Percentiles rank a stretch among this genome's conserved stretches.
These are phyloP conservation scores for Pelodytes ibericus DNA, from an alignment of 2,797 vertebrate species.

Conservation along the genomic window DNA sequence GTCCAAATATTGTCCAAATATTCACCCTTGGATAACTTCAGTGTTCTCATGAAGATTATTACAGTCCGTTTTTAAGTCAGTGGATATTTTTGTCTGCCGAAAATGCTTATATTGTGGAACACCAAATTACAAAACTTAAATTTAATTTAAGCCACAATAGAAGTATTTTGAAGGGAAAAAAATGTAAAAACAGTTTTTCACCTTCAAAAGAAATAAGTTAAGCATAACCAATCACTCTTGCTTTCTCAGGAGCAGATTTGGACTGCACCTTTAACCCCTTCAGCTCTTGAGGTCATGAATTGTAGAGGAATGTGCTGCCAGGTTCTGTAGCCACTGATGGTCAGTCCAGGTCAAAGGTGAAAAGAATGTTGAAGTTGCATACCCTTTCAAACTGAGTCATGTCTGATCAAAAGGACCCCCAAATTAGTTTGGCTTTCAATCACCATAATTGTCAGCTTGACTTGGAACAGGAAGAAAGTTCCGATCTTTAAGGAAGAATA, in stretches of 20 bases:
- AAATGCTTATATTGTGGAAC: not conserved
- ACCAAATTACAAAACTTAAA: not conserved
- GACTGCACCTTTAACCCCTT: constrained; percentile 38
- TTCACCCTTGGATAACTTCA: not conserved
- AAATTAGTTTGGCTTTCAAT: constrained; percentile 75
- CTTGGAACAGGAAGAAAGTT: constrained; percentile 67
- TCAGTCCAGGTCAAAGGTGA: constrained; percentile 50
- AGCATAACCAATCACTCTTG: not conserved
- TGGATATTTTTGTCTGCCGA: not conserved
- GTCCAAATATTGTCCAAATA: too few species aligned
- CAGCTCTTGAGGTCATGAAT: constrained; percentile 31
- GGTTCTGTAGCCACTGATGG: constrained; percentile 40
- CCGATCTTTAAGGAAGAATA: constrained; percentile 58
- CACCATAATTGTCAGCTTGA: constrained; percentile 72
- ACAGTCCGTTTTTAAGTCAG: not conserved
- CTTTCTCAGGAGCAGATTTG: constrained; percentile 19
- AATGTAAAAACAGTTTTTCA: not conserved
- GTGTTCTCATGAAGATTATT: not conserved
- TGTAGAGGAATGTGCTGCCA: constrained; percentile 48
- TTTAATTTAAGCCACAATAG: not conserved
- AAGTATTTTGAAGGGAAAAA: not conserved
- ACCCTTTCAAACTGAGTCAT: constrained; percentile 63
- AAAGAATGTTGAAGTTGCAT: constrained; percentile 50
- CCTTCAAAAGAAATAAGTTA: constrained; percentile 5
- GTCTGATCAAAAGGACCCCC: constrained; percentile 71